phyloP scores from a whole-genome alignment of 2,113 vertebrate genomes.

The Spilogale gracilis region DNA sequence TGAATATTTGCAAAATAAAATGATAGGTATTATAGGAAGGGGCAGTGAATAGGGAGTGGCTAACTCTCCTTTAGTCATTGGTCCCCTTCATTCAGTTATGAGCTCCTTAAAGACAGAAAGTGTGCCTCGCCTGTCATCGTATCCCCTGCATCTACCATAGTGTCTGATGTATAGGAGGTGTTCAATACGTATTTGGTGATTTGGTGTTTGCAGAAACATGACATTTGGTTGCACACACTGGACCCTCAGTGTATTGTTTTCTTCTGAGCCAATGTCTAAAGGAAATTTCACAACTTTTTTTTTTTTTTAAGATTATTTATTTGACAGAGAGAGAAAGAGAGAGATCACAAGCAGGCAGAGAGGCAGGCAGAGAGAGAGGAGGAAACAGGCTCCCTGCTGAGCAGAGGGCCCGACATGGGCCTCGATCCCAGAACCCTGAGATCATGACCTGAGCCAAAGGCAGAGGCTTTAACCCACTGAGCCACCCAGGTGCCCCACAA shows the following conservation, averaged over 20 bases:
- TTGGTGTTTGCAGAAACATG: background rate
- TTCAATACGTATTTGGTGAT: background rate
- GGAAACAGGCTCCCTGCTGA: too few species aligned
- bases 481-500: background rate
- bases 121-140: background rate
- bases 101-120: background rate
- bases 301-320: too few species aligned
- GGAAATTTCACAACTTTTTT: background rate
- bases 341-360: too few species aligned
- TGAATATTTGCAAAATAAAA: background rate
- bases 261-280: background rate
- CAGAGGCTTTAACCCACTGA: too few species aligned
- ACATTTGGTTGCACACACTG: background rate
- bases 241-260: background rate
- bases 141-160: background rate
- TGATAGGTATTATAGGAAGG: background rate
- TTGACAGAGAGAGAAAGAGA: too few species aligned
- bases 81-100: background rate
- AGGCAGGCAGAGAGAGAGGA: too few species aligned
- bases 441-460: too few species aligned
- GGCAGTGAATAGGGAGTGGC: background rate
- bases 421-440: too few species aligned
- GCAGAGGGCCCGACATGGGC: too few species aligned
- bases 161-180: background rate
- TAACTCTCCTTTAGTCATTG: background rate